phyloP scores from a whole-genome alignment of 2,797 vertebrate species.

The Coranthus polyacanthus region DNA sequence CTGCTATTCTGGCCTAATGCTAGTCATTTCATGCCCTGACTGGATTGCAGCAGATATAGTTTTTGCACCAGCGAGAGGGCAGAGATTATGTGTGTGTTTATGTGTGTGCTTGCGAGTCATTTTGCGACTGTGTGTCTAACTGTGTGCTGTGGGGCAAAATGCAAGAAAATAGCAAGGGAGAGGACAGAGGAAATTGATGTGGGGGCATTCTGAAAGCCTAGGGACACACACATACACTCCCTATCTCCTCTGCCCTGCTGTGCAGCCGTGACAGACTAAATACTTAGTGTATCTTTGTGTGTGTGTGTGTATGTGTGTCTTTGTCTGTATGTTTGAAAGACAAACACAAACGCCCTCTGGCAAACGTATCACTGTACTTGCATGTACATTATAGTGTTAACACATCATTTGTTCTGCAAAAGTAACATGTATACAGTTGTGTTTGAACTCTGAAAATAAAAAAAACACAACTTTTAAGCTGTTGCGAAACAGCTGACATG shows the following conservation, averaged over 20 bases:
- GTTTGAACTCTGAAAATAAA: conserved; percentile 21
- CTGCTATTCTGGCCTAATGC: conserved; percentile 74
- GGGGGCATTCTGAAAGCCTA: conserved; percentile 66
- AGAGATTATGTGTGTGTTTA: conserved; percentile 71
- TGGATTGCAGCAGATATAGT: conserved; percentile 77
- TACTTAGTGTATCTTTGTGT: conserved; percentile 53
- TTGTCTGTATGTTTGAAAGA: conserved; percentile 38
- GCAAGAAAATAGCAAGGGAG: conserved; percentile 74
- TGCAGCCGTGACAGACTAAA: conserved; percentile 54
- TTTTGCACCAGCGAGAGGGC: conserved; percentile 70
- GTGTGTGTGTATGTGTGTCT: conserved; percentile 23
- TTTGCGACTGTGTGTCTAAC: conserved; percentile 64
- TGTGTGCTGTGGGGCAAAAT: conserved; percentile 72
- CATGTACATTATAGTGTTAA: conserved; percentile 30
- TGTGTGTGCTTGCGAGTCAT: conserved; percentile 32
- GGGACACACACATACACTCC: conserved; percentile 23
- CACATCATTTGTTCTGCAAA: conserved; percentile 10
- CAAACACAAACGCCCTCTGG: conserved; percentile 36
- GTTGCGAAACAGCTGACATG: conserved; percentile 21
- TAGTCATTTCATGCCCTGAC: conserved; percentile 81
- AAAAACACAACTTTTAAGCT: conserved; percentile 31
- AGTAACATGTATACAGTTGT: conserved; percentile 5
- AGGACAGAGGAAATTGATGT: conserved; percentile 74
- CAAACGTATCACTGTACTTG: conserved; percentile 27
- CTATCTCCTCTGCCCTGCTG: conserved; percentile 57